Evolutionary conservation across 2,888 invertebrate genomes (phyloP).

Genomic region (Thecophora atra): DNA sequence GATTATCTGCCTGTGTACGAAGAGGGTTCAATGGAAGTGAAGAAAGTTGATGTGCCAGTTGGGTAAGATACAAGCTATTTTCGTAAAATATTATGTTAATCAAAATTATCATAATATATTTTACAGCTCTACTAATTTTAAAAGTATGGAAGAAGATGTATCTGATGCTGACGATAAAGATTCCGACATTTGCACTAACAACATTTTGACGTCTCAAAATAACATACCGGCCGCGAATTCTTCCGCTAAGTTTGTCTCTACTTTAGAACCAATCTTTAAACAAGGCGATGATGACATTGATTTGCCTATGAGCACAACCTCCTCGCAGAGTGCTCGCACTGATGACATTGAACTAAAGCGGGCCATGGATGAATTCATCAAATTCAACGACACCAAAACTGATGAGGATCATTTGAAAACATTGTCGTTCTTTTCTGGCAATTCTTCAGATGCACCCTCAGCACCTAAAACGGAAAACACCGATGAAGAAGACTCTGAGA

Average conservation of each 20-base stretch:
- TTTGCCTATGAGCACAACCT: too few relatives aligned
- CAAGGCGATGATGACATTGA: slow-evolving; percentile 45
- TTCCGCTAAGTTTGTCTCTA: not conserved
- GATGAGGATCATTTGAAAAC: slow-evolving; percentile 3
- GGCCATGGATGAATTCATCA: slow-evolving; percentile 51
- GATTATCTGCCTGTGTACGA: slow-evolving; percentile 53
- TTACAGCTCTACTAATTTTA: slow-evolving; percentile 27
- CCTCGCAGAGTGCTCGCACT: too few relatives aligned
- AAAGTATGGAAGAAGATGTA: slow-evolving; percentile 23
- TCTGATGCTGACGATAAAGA: slow-evolving; percentile 17
- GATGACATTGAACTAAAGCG: not conserved
- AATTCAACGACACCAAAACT: slow-evolving; percentile 44
- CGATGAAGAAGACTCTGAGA: slow-evolving; percentile 47
- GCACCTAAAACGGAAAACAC: slow-evolving; percentile 46
- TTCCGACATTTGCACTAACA: not conserved
- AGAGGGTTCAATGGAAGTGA: slow-evolving; percentile 46
- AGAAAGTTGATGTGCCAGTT: slow-evolving; percentile 43
- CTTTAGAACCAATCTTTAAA: slow-evolving; percentile 51
- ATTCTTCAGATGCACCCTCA: slow-evolving; percentile 39
- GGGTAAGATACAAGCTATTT: slow-evolving; percentile 33
- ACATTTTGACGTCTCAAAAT: not conserved
- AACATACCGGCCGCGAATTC: not conserved
- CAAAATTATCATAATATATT: not conserved
- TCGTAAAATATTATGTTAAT: not conserved
- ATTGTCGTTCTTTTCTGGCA: too few relatives aligned